Evolutionary conservation across 2,888 invertebrate genomes (phyloP).

Genomic region (Nomada ruficornis): DNA sequence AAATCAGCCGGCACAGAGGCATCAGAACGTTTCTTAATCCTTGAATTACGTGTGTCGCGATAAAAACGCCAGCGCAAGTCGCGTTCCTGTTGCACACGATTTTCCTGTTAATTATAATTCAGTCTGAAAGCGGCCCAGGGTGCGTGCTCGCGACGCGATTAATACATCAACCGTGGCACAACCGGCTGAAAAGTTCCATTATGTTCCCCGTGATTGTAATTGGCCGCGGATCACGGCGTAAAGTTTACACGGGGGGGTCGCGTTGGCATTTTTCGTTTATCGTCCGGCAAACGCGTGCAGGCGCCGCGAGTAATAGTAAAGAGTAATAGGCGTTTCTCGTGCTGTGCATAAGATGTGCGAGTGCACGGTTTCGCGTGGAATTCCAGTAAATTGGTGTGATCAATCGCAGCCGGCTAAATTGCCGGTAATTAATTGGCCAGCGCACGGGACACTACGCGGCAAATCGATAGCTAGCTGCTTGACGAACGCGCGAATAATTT

Average conservation of each 20-base stretch:
- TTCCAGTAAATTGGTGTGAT: conserved; percentile 53
- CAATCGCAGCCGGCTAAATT: conserved; percentile 51
- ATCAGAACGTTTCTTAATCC: no score
- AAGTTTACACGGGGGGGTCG: conserved; percentile 4
- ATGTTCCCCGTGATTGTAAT: conserved; percentile 47
- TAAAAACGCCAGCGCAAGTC: conserved; percentile 12
- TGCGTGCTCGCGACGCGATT: conserved; percentile 41
- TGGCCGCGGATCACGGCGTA: conserved; percentile 11
- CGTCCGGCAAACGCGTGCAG: neutral
- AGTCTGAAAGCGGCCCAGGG: conserved; percentile 5
- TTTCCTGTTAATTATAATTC: conserved; percentile 48
- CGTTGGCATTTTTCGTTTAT: conserved; percentile 28
- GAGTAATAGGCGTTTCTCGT: conserved; percentile 56
- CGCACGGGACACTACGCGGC: conserved; percentile 37
- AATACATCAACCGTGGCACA: conserved; percentile 35
- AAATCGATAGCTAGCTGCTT: conserved; percentile 42
- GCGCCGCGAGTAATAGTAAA: neutral
- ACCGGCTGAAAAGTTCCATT: conserved; percentile 34
- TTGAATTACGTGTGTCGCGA: conserved; percentile 3
- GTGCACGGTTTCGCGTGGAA: conserved; percentile 29
- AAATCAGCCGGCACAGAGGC: no score
- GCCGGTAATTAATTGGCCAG: conserved; percentile 58
- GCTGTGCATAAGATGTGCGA: conserved; percentile 15
- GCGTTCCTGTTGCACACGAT: neutral
- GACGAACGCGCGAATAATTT: conserved; percentile 36